phyloP scores from a whole-genome alignment of 1,140 invertebrate species.

The Rhagoletis zephyria region DNA sequence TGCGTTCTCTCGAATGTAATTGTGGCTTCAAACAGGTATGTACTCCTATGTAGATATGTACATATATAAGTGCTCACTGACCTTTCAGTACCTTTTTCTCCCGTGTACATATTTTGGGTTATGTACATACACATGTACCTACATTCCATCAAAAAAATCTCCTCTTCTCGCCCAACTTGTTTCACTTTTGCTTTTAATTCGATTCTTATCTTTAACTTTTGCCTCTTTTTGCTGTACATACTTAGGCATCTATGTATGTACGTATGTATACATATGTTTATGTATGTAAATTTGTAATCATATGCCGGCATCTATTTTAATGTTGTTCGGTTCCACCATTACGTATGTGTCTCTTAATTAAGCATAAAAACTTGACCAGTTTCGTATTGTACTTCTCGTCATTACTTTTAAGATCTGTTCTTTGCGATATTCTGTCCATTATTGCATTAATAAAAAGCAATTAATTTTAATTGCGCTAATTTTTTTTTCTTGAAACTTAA shows the following conservation, averaged over 20 bases:
- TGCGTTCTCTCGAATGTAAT: no score
- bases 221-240: not conserved
- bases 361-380: not conserved
- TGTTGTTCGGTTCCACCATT: no score
- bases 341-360: not conserved
- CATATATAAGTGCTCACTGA: not conserved
- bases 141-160: not conserved
- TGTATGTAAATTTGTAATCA: not conserved
- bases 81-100: not conserved
- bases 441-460: slow-evolving; percentile 35
- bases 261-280: not conserved
- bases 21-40: no score
- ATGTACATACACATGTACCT: not conserved
- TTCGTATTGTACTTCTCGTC: not conserved
- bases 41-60: no score
- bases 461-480: slow-evolving; percentile 24
- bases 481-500: slow-evolving; percentile 15
- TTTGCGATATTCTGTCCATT: not conserved
- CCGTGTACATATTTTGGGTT: not conserved
- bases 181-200: slow-evolving; percentile 49
- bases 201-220: not conserved
- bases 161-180: not conserved
- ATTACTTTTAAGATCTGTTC: not conserved
- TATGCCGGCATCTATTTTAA: not conserved
- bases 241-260: not conserved